Base-by-base conservation (phyloP, 2,888 invertebrate species). In the Lasioglossum oenotherae region DNA sequence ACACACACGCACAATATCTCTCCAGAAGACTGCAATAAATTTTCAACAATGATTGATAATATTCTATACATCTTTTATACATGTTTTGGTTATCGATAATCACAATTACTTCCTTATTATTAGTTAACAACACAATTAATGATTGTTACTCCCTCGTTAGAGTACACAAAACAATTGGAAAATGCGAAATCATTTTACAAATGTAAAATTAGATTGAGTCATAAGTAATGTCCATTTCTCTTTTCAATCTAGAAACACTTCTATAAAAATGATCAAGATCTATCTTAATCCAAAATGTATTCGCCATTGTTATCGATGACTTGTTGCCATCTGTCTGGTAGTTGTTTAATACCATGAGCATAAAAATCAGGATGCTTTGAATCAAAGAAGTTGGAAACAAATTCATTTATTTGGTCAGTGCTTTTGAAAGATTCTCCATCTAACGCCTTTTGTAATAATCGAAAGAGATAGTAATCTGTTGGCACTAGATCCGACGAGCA, bases 291-390 rank as follows among this genome's bases (percentile, higher is more conserved):
- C 41, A 44, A 38, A n/a, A 41, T 71, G 12, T 71, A 44, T 14
- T 71, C 71, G 27, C 41, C 69, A 44, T 44, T 71, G 27, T 41
- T 71, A 71, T 71, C 27, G 16, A 71, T 38, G n/a, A 71, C 44
- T 71, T 71, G 71, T 71, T 71, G 71, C 71, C 41, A 71, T 27
- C n/a, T 71, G n/a, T 44, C n/a, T 27, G 71, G 71, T 41, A 71
- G n/a, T 41, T 44, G 38, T 12, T 44, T 41, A 44, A 41, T 71
- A 27, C 71, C 41, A 6, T 27, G 38, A 27, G 71, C 41, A 44
- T 71, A 71, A 71, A 71, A 71, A 23, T 71, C 71, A 27, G 44
- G 14, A n/a, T 38, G 14, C 12, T 71, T 71, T 6, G 71, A 71
- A 44, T 44, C 23, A n/a, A 71, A 71, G n/a, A 71, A 71, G 5